phyloP scores from a whole-genome alignment of 2,113 vertebrate species.

The Formicarius rufipectus region DNA sequence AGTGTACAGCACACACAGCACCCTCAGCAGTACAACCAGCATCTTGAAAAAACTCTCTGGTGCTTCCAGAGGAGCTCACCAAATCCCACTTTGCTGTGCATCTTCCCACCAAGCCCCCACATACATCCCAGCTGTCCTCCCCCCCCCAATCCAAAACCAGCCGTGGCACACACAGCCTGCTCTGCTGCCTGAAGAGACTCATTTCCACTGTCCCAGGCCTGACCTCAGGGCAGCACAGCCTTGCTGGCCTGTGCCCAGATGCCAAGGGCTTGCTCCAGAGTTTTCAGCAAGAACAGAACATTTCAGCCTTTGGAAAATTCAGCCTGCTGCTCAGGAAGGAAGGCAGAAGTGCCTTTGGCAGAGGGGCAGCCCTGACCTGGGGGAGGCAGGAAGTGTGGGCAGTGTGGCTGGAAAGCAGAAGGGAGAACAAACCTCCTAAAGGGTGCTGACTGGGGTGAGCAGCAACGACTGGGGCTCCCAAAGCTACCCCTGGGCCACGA shows the following conservation, averaged over 20 bases:
- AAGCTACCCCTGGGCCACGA: rapidly evolving
- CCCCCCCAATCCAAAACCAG: background rate
- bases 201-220: background rate
- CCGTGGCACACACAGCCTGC: background rate
- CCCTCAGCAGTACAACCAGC: background rate
- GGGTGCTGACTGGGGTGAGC: rapidly evolving
- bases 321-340: background rate
- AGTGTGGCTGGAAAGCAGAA: background rate
- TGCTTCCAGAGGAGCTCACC: background rate
- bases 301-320: background rate
- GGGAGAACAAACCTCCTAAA: background rate
- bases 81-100: background rate
- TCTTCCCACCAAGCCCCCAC: background rate
- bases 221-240: background rate
- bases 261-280: background rate
- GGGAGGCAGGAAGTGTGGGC: background rate
- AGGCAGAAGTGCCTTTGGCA: background rate
- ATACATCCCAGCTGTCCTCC: background rate
- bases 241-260: background rate
- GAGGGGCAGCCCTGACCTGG: background rate
- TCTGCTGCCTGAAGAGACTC: background rate
- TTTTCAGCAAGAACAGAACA: background rate
- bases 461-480: background rate
- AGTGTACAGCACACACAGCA: background rate
- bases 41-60: background rate